Evolutionary conservation across 2,797 vertebrate species (phyloP), one percentile per base, ranked within the genome.

Genomic region (Nannoperca australis): DNA sequence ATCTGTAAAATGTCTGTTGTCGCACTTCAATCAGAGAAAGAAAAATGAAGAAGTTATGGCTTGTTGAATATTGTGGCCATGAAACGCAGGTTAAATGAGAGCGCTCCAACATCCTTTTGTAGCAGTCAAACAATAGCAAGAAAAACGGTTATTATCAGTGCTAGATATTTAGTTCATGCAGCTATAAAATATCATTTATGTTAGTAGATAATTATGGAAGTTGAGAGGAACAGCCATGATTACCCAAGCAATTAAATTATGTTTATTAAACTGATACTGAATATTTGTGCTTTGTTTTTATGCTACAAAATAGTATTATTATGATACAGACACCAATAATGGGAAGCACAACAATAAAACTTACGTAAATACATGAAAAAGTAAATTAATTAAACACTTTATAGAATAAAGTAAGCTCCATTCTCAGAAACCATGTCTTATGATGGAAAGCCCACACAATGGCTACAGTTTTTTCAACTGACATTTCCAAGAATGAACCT

Each of bases 101-200:
- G 53, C 11, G 17, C 55, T 82, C 7, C 18, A 45, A 13, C 20
- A 67, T 22, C 64, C n/a, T 44, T 51, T 11, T 76, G 27, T 4
- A 0, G 24, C 27, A 72, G 40, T 49, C 51, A 47, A 34, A 61
- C 47, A 58, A 40, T 8, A 65, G 10, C 1, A 18, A 20, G 18
- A 59, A 38, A 49, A 70, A 36, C 10, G 15, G 32, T 24, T 6
- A 53, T 36, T 50, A 40, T 75, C 59, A 75, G 44, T 15, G 22
- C 53, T 74, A 22, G 66, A 64, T 77, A 76, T 76, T 73, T 60
- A 78, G 27, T 32, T 75, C 51, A 22, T 68, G 50, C 47, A 70
- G 55, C 70, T 67, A 58, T 63, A 63, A 78, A 82, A 77, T 82
- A 69, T 76, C 70, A 81, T 22, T 65, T 78, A 47, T 66, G 51